Evolutionary conservation across 2,797 vertebrate genomes (phyloP).

Genomic region (Merluccius polli): DNA sequence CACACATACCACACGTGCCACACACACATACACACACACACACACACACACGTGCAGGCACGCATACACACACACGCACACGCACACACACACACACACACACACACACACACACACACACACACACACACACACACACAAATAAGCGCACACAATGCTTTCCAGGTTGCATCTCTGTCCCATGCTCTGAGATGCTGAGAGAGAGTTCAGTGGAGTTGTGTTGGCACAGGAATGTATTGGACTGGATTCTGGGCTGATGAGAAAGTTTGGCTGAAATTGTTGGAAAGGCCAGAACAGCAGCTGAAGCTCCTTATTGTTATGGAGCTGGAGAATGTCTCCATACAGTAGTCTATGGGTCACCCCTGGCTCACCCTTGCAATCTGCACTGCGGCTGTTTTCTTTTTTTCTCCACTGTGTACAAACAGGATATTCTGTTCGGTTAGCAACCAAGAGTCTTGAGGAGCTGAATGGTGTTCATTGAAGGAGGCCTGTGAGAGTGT

Average conservation of each 20-base stretch:
- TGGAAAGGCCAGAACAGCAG: constrained; percentile 42
- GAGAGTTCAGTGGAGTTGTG: constrained; percentile 25
- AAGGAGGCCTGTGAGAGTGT: constrained; percentile 12
- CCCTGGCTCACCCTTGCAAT: background rate
- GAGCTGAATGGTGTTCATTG: background rate
- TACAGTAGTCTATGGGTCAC: background rate
- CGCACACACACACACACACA: constrained; percentile 6
- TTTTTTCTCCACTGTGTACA: background rate
- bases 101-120: constrained; percentile 9
- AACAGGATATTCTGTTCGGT: background rate
- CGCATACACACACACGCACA: constrained; percentile 8
- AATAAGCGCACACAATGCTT: constrained; percentile 46
- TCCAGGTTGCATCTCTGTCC: constrained; percentile 66
- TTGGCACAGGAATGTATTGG: constrained; percentile 22
- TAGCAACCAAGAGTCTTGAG: background rate
- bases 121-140: constrained; percentile 7
- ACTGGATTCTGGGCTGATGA: constrained; percentile 11
- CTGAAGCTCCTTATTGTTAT: constrained; percentile 58
- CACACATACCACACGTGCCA: too few species aligned
- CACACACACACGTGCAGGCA: constrained; percentile 25
- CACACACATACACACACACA: constrained; percentile 2
- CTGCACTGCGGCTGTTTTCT: background rate
- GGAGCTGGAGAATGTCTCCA: background rate
- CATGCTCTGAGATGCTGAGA: constrained; percentile 60
- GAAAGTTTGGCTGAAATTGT: constrained; percentile 43